Conservation (phyloP, 2,113 vertebrate genomes). For the Corythornis vintsioides region DNA sequence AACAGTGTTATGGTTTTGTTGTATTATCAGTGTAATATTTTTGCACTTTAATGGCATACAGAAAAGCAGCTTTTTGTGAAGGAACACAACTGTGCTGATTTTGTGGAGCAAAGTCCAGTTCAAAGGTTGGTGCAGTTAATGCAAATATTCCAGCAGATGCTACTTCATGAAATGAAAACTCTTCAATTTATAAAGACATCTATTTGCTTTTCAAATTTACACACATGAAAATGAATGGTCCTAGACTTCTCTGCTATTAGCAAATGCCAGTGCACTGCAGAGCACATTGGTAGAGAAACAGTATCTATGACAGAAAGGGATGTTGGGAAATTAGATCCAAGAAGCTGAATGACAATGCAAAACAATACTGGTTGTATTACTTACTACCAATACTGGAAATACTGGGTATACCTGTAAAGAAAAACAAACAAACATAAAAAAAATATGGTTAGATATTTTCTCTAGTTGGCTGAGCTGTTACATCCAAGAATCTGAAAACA, state of each 20-base stretch:
- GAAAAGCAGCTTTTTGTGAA: neutral
- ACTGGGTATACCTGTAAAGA: constrained; percentile 91
- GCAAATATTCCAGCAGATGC: neutral
- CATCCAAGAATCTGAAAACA: neutral
- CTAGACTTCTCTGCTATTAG: neutral
- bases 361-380: constrained; percentile 83
- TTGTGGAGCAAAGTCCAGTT: neutral
- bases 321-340: constrained; percentile 79
- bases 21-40: neutral
- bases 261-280: neutral
- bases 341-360: constrained; percentile 79
- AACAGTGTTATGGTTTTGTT: fast-evolving
- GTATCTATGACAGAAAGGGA: constrained; percentile 84
- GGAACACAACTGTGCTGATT: neutral
- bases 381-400: constrained; percentile 98
- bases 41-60: neutral
- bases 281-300: neutral
- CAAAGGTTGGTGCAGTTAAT: neutral
- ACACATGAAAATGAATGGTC: neutral
- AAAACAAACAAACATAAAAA: constrained; percentile 53
- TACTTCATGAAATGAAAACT: neutral
- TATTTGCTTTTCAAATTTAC: neutral
- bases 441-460: constrained; percentile 49
- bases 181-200: neutral
- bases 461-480: neutral